These are phyloP conservation scores for Prionace glauca DNA, from an alignment of 2,797 vertebrate species.

Conservation along the genomic window DNA sequence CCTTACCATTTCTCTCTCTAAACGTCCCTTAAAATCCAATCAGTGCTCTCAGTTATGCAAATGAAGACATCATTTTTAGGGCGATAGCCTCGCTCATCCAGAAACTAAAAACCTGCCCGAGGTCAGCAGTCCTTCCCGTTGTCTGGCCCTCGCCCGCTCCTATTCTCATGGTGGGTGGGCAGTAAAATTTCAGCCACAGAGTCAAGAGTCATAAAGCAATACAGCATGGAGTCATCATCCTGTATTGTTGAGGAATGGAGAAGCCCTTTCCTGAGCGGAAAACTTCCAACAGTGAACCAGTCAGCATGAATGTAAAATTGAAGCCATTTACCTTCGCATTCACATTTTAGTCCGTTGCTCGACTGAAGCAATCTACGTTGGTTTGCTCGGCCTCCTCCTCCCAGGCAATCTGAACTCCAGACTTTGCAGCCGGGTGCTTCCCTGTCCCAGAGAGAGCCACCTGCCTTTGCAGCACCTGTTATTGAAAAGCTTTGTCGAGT, in stretches of 20 bases:
- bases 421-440: too few relatives aligned
- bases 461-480: background rate
- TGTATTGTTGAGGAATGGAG: background rate
- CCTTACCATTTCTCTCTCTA: background rate
- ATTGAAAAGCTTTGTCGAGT: background rate
- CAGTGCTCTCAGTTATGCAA: background rate
- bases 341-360: background rate
- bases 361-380: background rate
- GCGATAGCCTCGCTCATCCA: too few relatives aligned
- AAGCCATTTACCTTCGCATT: background rate
- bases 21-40: background rate
- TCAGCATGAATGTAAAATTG: background rate
- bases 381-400: background rate
- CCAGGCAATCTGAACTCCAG: too few relatives aligned
- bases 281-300: background rate
- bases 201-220: too few relatives aligned
- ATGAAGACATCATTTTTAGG: background rate
- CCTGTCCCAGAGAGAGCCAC: background rate
- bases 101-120: too few relatives aligned
- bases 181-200: too few relatives aligned
- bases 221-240: background rate
- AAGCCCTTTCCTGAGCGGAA: background rate
- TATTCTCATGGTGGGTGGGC: too few relatives aligned
- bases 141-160: too few relatives aligned
- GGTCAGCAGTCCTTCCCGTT: too few relatives aligned